Base-by-base conservation (phyloP, 2,797 vertebrate species). In the Gymnocypris eckloni region DNA sequence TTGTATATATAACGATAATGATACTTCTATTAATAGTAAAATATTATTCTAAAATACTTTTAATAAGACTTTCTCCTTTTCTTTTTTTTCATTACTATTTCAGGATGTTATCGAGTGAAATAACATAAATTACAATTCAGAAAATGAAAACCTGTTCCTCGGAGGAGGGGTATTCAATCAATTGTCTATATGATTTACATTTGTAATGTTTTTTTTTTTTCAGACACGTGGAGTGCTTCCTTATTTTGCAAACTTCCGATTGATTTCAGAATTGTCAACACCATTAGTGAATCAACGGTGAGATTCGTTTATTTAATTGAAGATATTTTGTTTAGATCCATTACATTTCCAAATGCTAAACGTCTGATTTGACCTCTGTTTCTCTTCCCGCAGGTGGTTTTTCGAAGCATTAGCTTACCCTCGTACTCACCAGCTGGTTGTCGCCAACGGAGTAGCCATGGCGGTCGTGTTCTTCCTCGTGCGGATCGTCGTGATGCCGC, bases 251-350 rank as follows among this genome's bases (percentile, higher is more conserved):
- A 97, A 96, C 92, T 97, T 97, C 83, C 96, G 96, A n/a, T 94
- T 97, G 80, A 95, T 97, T 89, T 96, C 95, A 12, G 95, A 97
- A 91, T 89, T 97, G 48, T 96, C 95, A 50, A 97, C 96, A 0
- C 96, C 96, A 0, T 97, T 96, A 80, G 96, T 97, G 85, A 96
- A 95, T 90, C 95, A 96, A 90, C 95, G 96, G 96, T 96, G 84
- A 92, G 88, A 70, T 37, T 76, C 0, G 6, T 59, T 66, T 28
- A 9, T 22, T 28, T 6, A 20, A 6, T 18, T 33, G n/a, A 18
- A 73, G 28, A 4, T 10, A 7, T 69, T 70, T 16, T 10, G 3
- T 76, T 54, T 59, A 39, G 6, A 18, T 16, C 66, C 43, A 8
- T 79, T 33, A 10, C 33, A 22, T 41, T 54, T 39, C 41, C 28